Evolutionary conservation across 2,888 invertebrate species (phyloP), one percentile per base, ranked within the genome.

Genomic region (Suillia variegata): DNA sequence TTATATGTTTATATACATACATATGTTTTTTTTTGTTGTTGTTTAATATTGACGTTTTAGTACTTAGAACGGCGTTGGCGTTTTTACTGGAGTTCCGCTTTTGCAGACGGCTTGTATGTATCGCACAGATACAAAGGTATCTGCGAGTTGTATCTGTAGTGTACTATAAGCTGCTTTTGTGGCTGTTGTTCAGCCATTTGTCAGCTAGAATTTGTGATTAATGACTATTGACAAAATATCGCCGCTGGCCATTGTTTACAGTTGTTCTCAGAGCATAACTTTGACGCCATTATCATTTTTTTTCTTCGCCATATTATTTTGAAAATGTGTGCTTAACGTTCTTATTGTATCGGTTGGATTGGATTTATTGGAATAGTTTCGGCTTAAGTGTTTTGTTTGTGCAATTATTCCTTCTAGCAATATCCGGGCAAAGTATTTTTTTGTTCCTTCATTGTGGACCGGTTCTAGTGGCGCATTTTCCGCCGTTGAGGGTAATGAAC

Each of bases 151-250:
- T 61, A 57, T 33, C 51, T 54, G 52, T 21, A 18, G 15, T 48
- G 21, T 13, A n/a, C 47, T n/a, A 18, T 33, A 45, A 45, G 45
- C 45, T 5, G 56, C 21, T n/a, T 33, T 21, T 10, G 2, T 45
- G 54, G 64, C 62, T 62, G 67, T 64, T 66, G 63, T 66, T 72
- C 70, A 68, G 63, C 65, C 56, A 74, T 72, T 73, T 73, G 74
- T 74, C 74, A 69, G 73, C 64, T 63, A 61, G 62, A 64, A 61
- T 62, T 61, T 22, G 63, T 73, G 74, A 73, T 73, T 73, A 73
- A 73, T 73, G 72, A 70, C 67, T 59, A 64, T 63, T 64, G 68
- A 70, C 73, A 68, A 61, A 68, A 64, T 64, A 67, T 61, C 59
- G 62, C 49, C 59, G 59, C 54, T n/a, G 50, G 45, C 45, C 33